Conservation (phyloP, 2,888 invertebrate species). For the Elysia crispata region DNA sequence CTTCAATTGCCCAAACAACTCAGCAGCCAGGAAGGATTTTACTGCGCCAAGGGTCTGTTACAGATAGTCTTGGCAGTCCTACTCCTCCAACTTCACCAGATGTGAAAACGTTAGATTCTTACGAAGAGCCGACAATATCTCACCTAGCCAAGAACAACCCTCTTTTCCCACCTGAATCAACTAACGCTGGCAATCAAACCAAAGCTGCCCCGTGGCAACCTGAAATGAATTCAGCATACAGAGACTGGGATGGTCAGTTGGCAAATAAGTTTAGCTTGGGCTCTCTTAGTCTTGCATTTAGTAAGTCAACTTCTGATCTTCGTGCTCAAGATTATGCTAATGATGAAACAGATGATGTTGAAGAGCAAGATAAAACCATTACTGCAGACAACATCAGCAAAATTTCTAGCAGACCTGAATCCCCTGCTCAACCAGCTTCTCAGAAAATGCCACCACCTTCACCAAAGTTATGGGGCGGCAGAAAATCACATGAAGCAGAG, state of each 20-base stretch:
- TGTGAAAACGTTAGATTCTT: slow-evolving; percentile 66
- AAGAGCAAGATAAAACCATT: neutral
- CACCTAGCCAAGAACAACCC: slow-evolving; percentile 47
- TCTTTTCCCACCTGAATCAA: slow-evolving; percentile 50
- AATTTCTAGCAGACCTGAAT: neutral
- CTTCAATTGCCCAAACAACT: too few species aligned
- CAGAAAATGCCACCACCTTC: neutral
- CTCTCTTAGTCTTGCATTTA: neutral
- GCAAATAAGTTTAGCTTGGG: neutral
- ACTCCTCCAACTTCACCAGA: slow-evolving; percentile 67
- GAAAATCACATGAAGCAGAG: slow-evolving; percentile 49
- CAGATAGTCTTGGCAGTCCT: slow-evolving; percentile 52
- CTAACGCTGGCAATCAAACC: neutral
- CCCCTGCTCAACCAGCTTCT: neutral
- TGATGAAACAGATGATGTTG: neutral
- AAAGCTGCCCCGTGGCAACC: slow-evolving; percentile 32
- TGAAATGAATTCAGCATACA: neutral
- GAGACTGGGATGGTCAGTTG: slow-evolving; percentile 11
- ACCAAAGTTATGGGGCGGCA: slow-evolving; percentile 33
- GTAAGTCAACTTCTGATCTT: slow-evolving; percentile 34
- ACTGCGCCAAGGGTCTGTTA: slow-evolving; percentile 55
- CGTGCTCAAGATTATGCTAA: neutral
- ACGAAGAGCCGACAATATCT: slow-evolving; percentile 51
- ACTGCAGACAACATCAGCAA: neutral
- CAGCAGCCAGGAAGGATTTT: slow-evolving; percentile 31